Base-by-base conservation (phyloP, 1,140 invertebrate genomes). In the Drosophila nikananu region DNA sequence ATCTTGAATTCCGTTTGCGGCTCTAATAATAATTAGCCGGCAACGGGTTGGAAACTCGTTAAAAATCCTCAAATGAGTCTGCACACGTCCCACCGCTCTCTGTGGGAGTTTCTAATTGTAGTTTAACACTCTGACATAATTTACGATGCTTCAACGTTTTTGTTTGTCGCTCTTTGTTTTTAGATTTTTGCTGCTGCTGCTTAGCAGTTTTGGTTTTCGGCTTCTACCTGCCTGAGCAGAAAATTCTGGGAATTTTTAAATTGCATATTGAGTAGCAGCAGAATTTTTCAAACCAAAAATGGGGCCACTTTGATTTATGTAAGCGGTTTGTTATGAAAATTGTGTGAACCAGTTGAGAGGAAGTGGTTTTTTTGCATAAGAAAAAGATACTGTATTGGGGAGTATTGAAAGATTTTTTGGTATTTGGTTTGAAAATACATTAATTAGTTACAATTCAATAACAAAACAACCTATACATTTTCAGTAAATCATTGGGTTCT, bases 71-170 rank as follows among this genome's bases (percentile, higher is more conserved):
- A 78, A 59, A 77, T 73, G 48, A 70, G 48, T 30, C 44, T 46
- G 30, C n/a, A 30, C 39, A 51, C 10, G 19, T 12, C n/a, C 44
- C 41, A 9, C 58, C 49, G 51, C 15, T 10, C 65, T 79, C 54
- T 48, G 55, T 80, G 55, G 70, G 44, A 44, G 60, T 81, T n/a
- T 89, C 81, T 87, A 87, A 87, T 87, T 87, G 84, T 84, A 87
- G 86, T 87, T 87, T 78, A 84, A 89, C 73, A 80, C 73, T 84
- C 64, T 52, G 81, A 84, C 81, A 89, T 84, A 89, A 89, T 89
- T 87, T 87, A 87, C 83, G 77, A 77, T 61, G 54, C 62, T 78
- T 64, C 46, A 59, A 61, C 59, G 59, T 66, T 73, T 55, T 51
- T 64, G 32, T 32, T 51, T 62, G 59, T 19, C 2, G 35, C 21